Conservation (phyloP, 2,113 vertebrate species). For the Triplophysa siluroides region DNA sequence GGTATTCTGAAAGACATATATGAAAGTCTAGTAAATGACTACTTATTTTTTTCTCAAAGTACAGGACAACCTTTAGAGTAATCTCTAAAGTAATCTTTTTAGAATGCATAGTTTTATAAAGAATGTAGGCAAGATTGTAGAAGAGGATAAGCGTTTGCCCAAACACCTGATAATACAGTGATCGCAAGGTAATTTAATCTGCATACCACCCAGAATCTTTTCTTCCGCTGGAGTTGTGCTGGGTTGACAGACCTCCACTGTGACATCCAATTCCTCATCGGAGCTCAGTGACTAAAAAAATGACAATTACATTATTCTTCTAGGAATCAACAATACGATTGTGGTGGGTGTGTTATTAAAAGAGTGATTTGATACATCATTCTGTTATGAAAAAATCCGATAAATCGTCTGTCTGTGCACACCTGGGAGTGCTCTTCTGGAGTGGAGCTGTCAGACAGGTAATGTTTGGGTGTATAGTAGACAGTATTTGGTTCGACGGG, state of each 20-base stretch:
- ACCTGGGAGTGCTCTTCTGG: conserved; percentile 41
- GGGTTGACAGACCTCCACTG: conserved; percentile 52
- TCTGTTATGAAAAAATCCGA: background rate
- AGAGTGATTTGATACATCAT: background rate
- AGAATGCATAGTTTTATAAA: background rate
- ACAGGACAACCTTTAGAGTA: no score
- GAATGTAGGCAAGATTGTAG: background rate
- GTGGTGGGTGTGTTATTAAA: background rate
- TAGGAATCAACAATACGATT: background rate
- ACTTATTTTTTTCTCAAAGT: background rate
- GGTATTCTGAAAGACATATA: conserved; percentile 21
- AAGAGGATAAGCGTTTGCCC: background rate
- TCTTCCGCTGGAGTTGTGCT: background rate
- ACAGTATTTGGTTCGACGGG: conserved; percentile 38
- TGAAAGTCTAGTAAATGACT: background rate
- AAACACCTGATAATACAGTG: background rate
- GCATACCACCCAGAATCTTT: conserved; percentile 17
- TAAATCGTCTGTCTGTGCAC: background rate
- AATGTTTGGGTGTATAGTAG: conserved; percentile 53
- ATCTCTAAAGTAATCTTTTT: background rate
- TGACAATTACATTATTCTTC: background rate
- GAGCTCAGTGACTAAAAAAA: conserved; percentile 51
- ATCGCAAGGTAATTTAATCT: background rate
- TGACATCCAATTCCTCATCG: conserved; percentile 54
- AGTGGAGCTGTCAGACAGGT: background rate